Percentiles rank a stretch among this genome's conserved stretches.
Evolutionary conservation across 2,888 invertebrate genomes (phyloP).

Genomic region (Noctua pronuba): DNA sequence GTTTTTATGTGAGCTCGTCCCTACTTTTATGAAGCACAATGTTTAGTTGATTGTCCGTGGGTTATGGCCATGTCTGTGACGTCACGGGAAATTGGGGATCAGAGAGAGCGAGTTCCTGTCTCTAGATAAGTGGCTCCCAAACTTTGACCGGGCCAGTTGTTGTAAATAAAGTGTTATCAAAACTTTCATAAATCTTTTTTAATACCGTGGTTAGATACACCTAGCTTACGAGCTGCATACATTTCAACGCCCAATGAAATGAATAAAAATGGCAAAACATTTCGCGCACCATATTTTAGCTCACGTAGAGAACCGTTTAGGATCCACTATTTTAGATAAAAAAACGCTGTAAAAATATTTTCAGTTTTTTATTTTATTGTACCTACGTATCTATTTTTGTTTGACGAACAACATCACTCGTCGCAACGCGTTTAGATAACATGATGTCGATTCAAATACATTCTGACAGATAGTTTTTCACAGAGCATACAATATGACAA

Average conservation of each 20-base stretch:
- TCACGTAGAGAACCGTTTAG: conserved; percentile 14
- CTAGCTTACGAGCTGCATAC: neutral
- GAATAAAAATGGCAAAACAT: conserved; percentile 27
- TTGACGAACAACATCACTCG: neutral
- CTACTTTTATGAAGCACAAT: conserved; percentile 57
- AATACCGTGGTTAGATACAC: neutral
- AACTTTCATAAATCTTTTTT: neutral
- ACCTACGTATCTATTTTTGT: neutral
- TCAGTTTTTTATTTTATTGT: neutral
- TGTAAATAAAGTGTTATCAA: conserved; percentile 14
- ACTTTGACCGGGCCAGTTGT: neutral
- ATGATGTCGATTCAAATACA: conserved; percentile 8
- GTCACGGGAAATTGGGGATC: conserved; percentile 33
- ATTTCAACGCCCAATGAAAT: conserved; percentile 17
- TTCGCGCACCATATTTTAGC: conserved; percentile 19
- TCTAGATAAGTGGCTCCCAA: neutral
- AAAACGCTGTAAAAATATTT: conserved; percentile 17
- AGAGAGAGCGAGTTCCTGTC: neutral
- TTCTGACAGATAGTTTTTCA: neutral
- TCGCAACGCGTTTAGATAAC: conserved; percentile 6
- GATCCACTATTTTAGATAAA: conserved; percentile 19
- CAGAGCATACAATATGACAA: neutral
- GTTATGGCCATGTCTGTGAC: conserved; percentile 29
- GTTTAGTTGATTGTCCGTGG: conserved; percentile 55
- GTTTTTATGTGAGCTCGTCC: conserved; percentile 54